Evolutionary conservation across 2,888 invertebrate genomes (phyloP), one percentile per base, ranked within the genome.

Genomic region (Drosophila cyrtoloma): DNA sequence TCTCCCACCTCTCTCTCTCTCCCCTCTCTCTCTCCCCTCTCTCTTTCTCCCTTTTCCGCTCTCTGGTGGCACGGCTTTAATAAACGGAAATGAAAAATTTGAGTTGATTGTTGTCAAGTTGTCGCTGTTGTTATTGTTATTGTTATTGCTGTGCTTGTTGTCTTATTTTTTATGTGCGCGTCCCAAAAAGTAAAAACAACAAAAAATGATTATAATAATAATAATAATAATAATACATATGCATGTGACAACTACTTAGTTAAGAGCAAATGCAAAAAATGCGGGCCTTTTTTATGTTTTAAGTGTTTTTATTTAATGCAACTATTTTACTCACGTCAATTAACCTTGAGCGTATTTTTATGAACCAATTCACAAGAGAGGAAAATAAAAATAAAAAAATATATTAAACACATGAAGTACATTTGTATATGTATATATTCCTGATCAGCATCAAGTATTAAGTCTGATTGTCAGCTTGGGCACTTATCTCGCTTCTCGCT

Each of bases 51-150:
- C 6, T 55, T 28, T 51, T 51, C 37, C 35, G 28, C 55, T 64
- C 51, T 50, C 47, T 70, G 35, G 28, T 58, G 52, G 50, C 67
- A 64, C 63, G 68, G 71, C 75, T 82, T 90, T 86, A 90, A 84
- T 90, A 90, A 87, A 84, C 87, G 90, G 87, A 87, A 87, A 87
- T 82, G 82, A 86, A 90, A 87, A 90, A 87, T 90, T 87, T 90
- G 78, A 90, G 90, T 86, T 90, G 89, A 87, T 87, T 87, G 81
- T 82, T 86, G 90, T 86, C 80, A 82, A 90, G 89, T 82, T 82
- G 77, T 78, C 80, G 89, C 81, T 82, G 76, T 78, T 82, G 71
- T 80, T 71, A 72, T 74, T 52, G 69, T 33, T 33, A 33, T 28
- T 28, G 28, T 28, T 30, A 26, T 22, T 37, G 30, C 5, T 9